These are phyloP conservation scores for Austrolebias charrua DNA, from an alignment of 2,797 vertebrate genomes.

Conservation along the genomic window DNA sequence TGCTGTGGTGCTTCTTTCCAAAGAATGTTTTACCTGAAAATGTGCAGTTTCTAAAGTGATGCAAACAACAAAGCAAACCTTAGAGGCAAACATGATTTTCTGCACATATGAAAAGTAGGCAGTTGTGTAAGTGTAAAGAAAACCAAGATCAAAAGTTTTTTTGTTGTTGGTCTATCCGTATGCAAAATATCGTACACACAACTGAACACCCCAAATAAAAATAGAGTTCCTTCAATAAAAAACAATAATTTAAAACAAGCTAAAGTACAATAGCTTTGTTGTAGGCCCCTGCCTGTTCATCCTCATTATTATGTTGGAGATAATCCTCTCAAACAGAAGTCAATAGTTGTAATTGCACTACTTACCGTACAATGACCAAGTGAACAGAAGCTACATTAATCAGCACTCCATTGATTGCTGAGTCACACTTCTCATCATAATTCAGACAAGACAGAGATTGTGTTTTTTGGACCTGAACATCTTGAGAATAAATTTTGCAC, in stretches of 20 bases:
- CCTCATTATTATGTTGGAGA: constrained; percentile 43
- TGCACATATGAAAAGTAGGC: too few species aligned
- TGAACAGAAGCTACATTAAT: constrained; percentile 60
- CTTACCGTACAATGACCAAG: constrained; percentile 60
- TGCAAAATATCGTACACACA: too few species aligned
- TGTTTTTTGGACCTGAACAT: too few species aligned
- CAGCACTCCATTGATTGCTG: constrained; percentile 61
- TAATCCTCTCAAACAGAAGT: constrained; percentile 61
- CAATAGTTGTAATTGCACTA: constrained; percentile 70
- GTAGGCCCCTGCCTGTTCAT: constrained; percentile 14
- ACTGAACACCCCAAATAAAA: too few species aligned
- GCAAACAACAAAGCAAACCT: not conserved
- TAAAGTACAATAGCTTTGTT: constrained; percentile 25
- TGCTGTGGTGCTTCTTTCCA: not conserved
- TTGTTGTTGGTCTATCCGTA: too few species aligned
- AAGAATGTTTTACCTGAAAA: not conserved
- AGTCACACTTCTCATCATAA: too few species aligned
- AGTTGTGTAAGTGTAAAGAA: too few species aligned
- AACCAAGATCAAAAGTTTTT: too few species aligned
- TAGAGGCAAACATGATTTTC: constrained; percentile 8
- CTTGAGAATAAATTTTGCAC: too few species aligned
- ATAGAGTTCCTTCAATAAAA: too few species aligned
- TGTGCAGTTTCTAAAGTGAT: not conserved
- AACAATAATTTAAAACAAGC: constrained; percentile 23
- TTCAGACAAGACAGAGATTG: too few species aligned